Percentiles rank a stretch among this genome's conserved stretches.
Evolutionary conservation across 2,113 vertebrate genomes (phyloP).

Genomic region (Oryzias celebensis): DNA sequence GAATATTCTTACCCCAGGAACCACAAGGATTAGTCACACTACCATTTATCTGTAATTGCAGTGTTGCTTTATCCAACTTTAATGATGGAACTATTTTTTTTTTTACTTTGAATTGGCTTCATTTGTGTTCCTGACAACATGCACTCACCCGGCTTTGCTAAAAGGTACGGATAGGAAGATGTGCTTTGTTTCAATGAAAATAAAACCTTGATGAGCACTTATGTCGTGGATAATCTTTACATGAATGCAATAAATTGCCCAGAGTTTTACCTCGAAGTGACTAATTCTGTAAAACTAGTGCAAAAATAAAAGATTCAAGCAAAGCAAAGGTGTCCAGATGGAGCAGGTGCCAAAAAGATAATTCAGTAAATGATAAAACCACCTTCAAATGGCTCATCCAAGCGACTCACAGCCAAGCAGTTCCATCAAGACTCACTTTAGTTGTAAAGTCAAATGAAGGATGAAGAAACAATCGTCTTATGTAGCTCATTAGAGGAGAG

Average conservation of each 20-base stretch:
- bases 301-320: constrained; percentile 39
- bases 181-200: background rate
- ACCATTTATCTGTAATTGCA: constrained; percentile 44
- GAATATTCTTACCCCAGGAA: constrained; percentile 29
- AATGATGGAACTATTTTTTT: constrained; percentile 44
- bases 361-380: constrained; percentile 51
- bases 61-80: constrained; percentile 33
- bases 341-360: constrained; percentile 53
- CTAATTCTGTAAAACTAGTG: constrained; percentile 34
- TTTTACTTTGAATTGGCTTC: constrained; percentile 9
- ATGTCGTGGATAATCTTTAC: constrained; percentile 21
- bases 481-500: constrained; percentile 68
- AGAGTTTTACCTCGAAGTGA: constrained; percentile 2
- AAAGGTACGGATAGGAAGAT: background rate
- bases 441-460: constrained; percentile 74
- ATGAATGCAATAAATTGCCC: constrained; percentile 26
- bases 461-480: constrained; percentile 51
- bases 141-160: background rate
- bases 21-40: constrained; percentile 52
- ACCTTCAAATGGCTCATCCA: constrained; percentile 50
- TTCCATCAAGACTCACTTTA: constrained; percentile 53
- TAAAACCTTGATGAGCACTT: constrained; percentile 19
- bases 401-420: constrained; percentile 34
- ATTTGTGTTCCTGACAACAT: constrained; percentile 20
- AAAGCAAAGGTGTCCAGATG: constrained; percentile 39